Base-by-base conservation (phyloP, 2,113 vertebrate species). In the Neoarius graeffei region DNA sequence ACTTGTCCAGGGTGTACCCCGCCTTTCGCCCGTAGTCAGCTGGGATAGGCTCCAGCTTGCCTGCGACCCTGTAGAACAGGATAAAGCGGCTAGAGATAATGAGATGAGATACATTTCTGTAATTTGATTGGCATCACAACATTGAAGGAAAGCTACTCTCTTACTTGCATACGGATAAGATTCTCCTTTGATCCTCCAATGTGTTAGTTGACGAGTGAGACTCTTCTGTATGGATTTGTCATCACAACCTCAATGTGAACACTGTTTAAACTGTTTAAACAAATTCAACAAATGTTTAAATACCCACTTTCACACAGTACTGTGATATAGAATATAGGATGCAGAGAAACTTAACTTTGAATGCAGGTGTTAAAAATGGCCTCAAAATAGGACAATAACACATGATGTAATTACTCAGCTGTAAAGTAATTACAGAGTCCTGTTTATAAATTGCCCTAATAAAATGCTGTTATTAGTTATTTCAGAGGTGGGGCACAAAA, bases 381-480 rank as follows among this genome's bases (percentile, higher is more conserved):
- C 54, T 42, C 5, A 17, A 77, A 52, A 11, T 52, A 74, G 19
- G 48, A 77, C 5, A 52, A 73, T 42, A 77, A 80, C 62, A 77
- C 69, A 57, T 79, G 27, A 60, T 89, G 73, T 69, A 57, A 25
- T 86, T 62, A 83, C 83, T 80, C 54, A 73, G 64, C 30, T 86
- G 80, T 50, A 67, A 86, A 89, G 85, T 79, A 89, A 86, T 86
- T 82, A 77, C 35, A 42, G 60, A 83, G 42, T 64, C 17, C 4
- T 69, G 62, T 76, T 80, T 25, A 81, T 87, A 79, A 84, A 71
- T 87, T 89, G 48, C 86, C 79, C 25, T 83, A 42, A 86, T 66
- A 56, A 81, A 81, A 81, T 69, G 42, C 73, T 71, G 73, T 80
- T 83, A 86, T 89, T 86, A 84, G 52, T 77, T 7, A 87, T 84